These are phyloP conservation scores for Vulpes ferrilata DNA, from an alignment of 2,113 vertebrate genomes.

Conservation along the genomic window DNA sequence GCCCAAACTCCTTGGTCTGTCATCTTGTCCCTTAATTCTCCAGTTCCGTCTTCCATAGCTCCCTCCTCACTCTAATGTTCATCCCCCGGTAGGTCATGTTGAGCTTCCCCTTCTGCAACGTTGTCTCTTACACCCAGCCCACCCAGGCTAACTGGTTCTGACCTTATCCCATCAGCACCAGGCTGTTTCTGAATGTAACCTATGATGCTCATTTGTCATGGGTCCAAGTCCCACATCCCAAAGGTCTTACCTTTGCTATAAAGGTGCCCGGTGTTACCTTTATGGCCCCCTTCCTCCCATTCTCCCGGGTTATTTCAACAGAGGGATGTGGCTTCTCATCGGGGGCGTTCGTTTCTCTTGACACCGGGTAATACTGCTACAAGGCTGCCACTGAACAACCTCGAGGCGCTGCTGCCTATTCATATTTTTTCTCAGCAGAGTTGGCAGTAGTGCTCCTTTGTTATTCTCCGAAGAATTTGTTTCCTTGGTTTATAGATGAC, in stretches of 20 bases:
- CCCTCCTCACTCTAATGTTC: background rate
- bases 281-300: conserved; percentile 23
- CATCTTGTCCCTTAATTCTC: background rate
- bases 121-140: background rate
- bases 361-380: conserved; percentile 10
- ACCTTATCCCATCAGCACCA: background rate
- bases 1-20: background rate
- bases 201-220: background rate
- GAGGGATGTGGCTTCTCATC: background rate
- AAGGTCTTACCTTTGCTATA: conserved; percentile 44
- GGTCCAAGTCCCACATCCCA: background rate
- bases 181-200: conserved; percentile 60
- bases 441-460: conserved; percentile 32
- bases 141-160: background rate
- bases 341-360: conserved; percentile 21
- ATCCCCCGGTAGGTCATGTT: background rate
- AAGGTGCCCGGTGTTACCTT: background rate
- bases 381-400: conserved; percentile 3
- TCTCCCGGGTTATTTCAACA: conserved; percentile 27
- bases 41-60: background rate
- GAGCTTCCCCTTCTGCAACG: background rate
- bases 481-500: conserved; percentile 45
- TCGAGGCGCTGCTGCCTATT: background rate
- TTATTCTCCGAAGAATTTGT: conserved; percentile 58
- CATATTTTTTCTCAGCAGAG: conserved; percentile 34